These are phyloP conservation scores for Cheilosia impressa DNA, from an alignment of 2,888 invertebrate genomes.

Conservation along the genomic window DNA sequence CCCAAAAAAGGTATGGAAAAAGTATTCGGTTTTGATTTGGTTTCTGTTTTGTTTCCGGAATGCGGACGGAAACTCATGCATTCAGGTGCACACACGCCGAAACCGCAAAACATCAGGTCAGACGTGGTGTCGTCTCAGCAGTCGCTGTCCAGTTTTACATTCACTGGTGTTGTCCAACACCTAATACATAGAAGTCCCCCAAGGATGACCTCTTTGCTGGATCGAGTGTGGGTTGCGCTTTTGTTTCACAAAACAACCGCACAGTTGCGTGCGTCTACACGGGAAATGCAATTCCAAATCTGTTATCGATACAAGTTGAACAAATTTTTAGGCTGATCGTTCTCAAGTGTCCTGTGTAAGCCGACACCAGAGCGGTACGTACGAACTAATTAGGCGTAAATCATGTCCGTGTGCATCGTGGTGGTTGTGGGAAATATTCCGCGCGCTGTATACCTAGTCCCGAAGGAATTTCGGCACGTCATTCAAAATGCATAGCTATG, in stretches of 20 bases:
- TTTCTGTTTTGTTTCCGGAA: slow-evolving; percentile 60
- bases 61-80: slow-evolving; percentile 22
- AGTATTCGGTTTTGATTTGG: slow-evolving; percentile 61
- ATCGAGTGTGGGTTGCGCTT: slow-evolving; percentile 40
- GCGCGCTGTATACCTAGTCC: slow-evolving; percentile 36
- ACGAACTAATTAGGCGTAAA: slow-evolving; percentile 75
- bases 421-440: slow-evolving; percentile 70
- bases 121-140: slow-evolving; percentile 56
- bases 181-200: slow-evolving; percentile 25
- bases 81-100: slow-evolving; percentile 71
- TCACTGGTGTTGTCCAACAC: slow-evolving; percentile 63
- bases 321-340: slow-evolving; percentile 69
- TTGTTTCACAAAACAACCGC: slow-evolving; percentile 59
- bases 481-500: slow-evolving; percentile 51
- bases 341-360: slow-evolving; percentile 74
- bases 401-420: slow-evolving; percentile 63
- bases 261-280: slow-evolving; percentile 46
- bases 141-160: slow-evolving; percentile 8
- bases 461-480: slow-evolving; percentile 62
- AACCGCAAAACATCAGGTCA: slow-evolving; percentile 74
- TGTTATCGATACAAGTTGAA: slow-evolving; percentile 72
- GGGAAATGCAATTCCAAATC: slow-evolving; percentile 73
- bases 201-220: slow-evolving; percentile 52
- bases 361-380: slow-evolving; percentile 62
- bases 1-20: slow-evolving; percentile 51